phyloP scores from a whole-genome alignment of 2,113 vertebrate genomes.

The Varanus komodoensis region DNA sequence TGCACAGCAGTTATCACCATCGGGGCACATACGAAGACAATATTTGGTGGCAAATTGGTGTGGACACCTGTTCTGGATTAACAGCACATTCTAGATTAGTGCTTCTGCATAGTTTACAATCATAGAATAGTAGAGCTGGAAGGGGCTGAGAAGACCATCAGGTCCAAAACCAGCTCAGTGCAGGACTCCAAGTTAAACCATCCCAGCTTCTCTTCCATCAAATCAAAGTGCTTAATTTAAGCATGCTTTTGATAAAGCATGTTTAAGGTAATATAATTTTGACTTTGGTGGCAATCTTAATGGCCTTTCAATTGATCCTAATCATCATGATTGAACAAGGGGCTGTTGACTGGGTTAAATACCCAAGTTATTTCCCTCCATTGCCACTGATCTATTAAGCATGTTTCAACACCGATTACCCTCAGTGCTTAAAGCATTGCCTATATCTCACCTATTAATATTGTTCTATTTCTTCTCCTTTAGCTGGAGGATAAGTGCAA shows the following conservation, averaged over 20 bases:
- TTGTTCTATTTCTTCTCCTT: slow-evolving; percentile 54
- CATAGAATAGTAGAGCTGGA: too few species aligned
- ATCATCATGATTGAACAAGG: not conserved
- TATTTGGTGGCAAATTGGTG: not conserved
- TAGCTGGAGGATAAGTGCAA: slow-evolving; percentile 96
- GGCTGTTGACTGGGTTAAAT: not conserved
- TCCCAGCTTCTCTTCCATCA: not conserved
- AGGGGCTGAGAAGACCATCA: too few species aligned
- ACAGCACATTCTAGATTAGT: not conserved
- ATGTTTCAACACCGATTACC: slow-evolving; percentile 9
- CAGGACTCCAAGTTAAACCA: too few species aligned
- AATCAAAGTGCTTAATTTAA: not conserved
- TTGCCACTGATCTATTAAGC: slow-evolving; percentile 18
- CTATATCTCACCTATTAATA: slow-evolving; percentile 3
- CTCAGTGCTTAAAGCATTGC: slow-evolving; percentile 24
- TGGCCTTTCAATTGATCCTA: not conserved
- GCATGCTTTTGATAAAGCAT: not conserved
- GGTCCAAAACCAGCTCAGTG: too few species aligned
- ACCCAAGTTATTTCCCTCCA: not conserved
- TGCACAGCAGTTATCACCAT: not conserved
- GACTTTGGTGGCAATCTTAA: not conserved
- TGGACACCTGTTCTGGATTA: too few species aligned
- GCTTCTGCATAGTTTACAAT: too few species aligned
- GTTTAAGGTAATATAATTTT: not conserved
- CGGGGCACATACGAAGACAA: not conserved